Conservation (phyloP, 2,888 invertebrate genomes). For the Xiphydria camelus region DNA sequence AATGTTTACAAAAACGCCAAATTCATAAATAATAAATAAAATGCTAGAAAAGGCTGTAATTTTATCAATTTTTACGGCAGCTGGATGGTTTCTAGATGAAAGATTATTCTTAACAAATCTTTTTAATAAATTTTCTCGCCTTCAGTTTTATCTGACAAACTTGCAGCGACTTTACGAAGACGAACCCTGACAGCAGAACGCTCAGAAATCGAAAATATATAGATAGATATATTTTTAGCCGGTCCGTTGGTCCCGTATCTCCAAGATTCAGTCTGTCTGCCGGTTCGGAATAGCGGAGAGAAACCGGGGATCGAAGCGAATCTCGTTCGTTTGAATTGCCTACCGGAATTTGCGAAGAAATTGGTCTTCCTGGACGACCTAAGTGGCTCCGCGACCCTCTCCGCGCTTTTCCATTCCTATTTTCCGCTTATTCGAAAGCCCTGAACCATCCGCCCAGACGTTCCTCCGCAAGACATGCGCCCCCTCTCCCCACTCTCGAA, state of each 20-base stretch:
- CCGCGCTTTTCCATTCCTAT: background rate
- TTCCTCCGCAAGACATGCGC: too few species aligned
- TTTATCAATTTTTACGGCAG: too few species aligned
- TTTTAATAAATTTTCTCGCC: too few species aligned
- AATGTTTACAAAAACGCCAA: too few species aligned
- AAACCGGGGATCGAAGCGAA: slow-evolving; percentile 34
- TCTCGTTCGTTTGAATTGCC: slow-evolving; percentile 40
- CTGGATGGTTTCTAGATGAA: too few species aligned
- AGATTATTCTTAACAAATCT: too few species aligned
- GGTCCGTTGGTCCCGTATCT: slow-evolving; percentile 14
- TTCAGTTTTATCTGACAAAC: too few species aligned
- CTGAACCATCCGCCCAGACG: background rate
- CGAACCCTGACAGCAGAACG: too few species aligned
- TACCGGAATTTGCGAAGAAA: slow-evolving; percentile 40
- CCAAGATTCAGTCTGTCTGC: slow-evolving; percentile 26
- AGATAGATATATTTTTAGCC: slow-evolving; percentile 11
- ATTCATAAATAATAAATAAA: too few species aligned
- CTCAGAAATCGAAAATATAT: background rate
- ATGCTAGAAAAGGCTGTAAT: too few species aligned
- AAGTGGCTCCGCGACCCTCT: background rate
- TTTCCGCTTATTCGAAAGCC: background rate
- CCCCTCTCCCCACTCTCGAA: too few species aligned
- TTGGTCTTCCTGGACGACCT: slow-evolving; percentile 25
- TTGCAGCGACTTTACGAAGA: too few species aligned
- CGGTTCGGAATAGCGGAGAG: background rate